Conservation (phyloP, 2,113 vertebrate species). For the Zapus hudsonius region DNA sequence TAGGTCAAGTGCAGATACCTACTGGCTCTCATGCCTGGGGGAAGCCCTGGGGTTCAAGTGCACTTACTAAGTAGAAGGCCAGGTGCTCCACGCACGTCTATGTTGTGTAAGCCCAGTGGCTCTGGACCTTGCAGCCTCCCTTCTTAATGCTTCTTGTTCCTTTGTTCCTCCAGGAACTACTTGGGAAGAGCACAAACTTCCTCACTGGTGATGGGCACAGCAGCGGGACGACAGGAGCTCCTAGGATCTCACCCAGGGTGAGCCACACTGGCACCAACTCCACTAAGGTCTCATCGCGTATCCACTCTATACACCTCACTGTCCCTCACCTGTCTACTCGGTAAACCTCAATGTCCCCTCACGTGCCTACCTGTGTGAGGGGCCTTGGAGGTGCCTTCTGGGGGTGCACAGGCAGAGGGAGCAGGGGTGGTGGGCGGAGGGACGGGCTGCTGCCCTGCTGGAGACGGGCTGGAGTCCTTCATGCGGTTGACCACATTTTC, state of each 20-base stretch:
- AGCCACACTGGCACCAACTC: not conserved
- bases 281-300: not conserved
- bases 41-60: not conserved
- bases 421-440: not conserved
- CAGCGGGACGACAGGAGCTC: not conserved
- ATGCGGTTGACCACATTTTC: conserved; percentile 88
- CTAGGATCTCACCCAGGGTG: not conserved
- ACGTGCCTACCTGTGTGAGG: conserved; percentile 83
- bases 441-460: conserved; percentile 23
- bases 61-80: not conserved
- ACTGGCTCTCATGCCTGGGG: not conserved
- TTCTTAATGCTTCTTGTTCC: not conserved
- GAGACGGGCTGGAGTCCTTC: conserved; percentile 80
- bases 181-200: not conserved
- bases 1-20: not conserved
- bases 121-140: not conserved
- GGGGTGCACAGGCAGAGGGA: not conserved
- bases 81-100: not conserved
- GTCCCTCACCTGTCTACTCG: too few relatives aligned
- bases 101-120: not conserved
- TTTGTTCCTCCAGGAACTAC: not conserved
- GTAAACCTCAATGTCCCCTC: too few relatives aligned
- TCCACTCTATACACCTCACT: not conserved
- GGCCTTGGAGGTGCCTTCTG: conserved; percentile 47
- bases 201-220: not conserved